phyloP scores from a whole-genome alignment of 2,113 vertebrate genomes.

The Oncorhynchus kisutch region DNA sequence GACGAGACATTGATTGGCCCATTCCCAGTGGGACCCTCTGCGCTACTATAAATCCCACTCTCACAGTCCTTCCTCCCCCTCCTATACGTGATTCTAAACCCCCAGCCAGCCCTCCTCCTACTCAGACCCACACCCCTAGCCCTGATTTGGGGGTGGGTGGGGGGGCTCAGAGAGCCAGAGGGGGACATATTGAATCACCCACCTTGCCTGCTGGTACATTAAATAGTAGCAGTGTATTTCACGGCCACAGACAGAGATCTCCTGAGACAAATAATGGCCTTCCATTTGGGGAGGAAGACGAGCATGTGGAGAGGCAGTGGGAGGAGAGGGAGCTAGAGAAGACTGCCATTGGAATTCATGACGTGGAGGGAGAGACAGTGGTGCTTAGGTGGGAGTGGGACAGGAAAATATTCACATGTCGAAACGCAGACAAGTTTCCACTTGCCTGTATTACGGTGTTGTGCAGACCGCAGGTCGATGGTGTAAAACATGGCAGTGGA shows the following conservation, averaged over 20 bases:
- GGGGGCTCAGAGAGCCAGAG: constrained; percentile 10
- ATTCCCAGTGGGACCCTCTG: constrained; percentile 49
- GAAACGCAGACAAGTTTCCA: constrained; percentile 1
- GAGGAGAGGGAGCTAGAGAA: constrained; percentile 27
- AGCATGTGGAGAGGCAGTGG: constrained; percentile 24
- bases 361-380: constrained; percentile 7
- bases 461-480: neutral
- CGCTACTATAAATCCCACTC: constrained; percentile 63
- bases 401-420: neutral
- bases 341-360: constrained; percentile 35
- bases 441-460: neutral
- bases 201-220: constrained; percentile 32
- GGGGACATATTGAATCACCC: constrained; percentile 39
- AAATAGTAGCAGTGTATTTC: constrained; percentile 60
- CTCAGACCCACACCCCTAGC: constrained; percentile 5
- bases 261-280: constrained; percentile 60
- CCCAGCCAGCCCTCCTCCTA: constrained; percentile 10
- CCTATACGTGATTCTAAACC: constrained; percentile 21
- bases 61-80: neutral
- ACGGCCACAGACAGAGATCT: constrained; percentile 35
- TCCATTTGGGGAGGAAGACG: constrained; percentile 28
- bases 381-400: neutral
- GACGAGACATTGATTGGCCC: constrained; percentile 54
- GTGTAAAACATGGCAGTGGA: neutral
- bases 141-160: neutral